These are phyloP conservation scores for Ctenopoma multispine DNA, from an alignment of 2,797 vertebrate genomes.

Conservation along the genomic window DNA sequence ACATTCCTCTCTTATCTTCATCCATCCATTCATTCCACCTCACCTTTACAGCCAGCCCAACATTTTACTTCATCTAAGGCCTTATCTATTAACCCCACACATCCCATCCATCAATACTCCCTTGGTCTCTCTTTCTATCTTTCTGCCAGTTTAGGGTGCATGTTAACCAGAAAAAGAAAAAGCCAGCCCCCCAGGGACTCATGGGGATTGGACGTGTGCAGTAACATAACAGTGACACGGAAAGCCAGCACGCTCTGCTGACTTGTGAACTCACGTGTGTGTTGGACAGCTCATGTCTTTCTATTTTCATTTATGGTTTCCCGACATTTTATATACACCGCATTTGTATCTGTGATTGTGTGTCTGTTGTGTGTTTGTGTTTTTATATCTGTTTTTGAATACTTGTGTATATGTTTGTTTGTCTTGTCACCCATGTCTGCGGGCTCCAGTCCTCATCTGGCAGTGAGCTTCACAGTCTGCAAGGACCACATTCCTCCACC, in stretches of 20 bases:
- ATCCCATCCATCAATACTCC: constrained; percentile 12
- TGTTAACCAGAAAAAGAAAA: constrained; percentile 46
- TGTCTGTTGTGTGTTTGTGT: constrained; percentile 3
- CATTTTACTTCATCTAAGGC: background rate
- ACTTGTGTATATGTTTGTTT: constrained; percentile 4
- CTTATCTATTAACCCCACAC: background rate
- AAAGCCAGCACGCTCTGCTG: constrained; percentile 68
- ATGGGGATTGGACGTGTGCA: constrained; percentile 51
- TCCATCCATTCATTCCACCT: background rate
- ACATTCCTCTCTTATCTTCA: background rate
- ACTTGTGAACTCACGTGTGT: constrained; percentile 31
- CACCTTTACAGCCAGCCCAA: background rate
- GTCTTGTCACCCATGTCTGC: constrained; percentile 56
- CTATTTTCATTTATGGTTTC: constrained; percentile 18
- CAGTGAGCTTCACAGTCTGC: constrained; percentile 40
- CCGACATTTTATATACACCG: background rate
- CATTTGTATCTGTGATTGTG: background rate
- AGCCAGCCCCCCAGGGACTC: constrained; percentile 30
- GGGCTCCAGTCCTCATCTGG: constrained; percentile 63
- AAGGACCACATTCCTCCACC: constrained; percentile 36
- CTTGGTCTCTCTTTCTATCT: constrained; percentile 12
- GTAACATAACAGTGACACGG: constrained; percentile 75
- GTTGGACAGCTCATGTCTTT: constrained; percentile 32
- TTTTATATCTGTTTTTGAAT: background rate
- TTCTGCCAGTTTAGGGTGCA: constrained; percentile 55